Evolutionary conservation across 2,888 invertebrate species (phyloP), one percentile per base, ranked within the genome.

Genomic region (Ptychoptera albimana): DNA sequence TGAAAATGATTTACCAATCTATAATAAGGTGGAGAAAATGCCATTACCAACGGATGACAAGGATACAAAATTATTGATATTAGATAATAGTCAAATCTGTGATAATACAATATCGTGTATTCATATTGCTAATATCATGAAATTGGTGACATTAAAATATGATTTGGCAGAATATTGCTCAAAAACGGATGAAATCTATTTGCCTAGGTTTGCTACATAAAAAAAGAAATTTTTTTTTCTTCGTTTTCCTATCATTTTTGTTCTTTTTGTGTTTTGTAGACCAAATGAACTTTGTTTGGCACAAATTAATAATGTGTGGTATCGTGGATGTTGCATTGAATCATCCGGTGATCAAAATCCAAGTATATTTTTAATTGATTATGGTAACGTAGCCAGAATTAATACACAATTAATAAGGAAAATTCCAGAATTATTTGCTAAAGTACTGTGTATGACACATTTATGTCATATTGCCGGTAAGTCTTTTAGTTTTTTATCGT

Each of bases 281-380:
- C 47, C 50, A 32, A 44, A 54, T 16, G 55, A 60, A 44, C 47
- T 63, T 9, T 64, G 64, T 43, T 50, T 64, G 30, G 63, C 58
- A 7, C 56, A 59, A 31, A 59, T 59, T 37, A 50, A 47, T 39
- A 53, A 54, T 8, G 14, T 9, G 3, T 64, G 64, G 64, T 60
- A 60, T 50, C 60, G 64, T 2, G 64, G 60, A 0, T 39, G 55
- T 35, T 61, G 58, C 42, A 39, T 63, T 42, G 63, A 64, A 47
- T 49, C 55, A 12, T 58, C 60, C 2, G 63, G 63, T 13, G 63
- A 64, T 56, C 63, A 62, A 1, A 48, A 58, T 49, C 64, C 64
- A 0, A 55, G 58, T 16, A 58, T 64, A 36, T 45, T 55, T 6
- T 64, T 64, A 39, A 49, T 63, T 12, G 64, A 64, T 44, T 63